Evolutionary conservation across 2,113 vertebrate species (phyloP), one percentile per base, ranked within the genome.

Genomic region (Poecile atricapillus): DNA sequence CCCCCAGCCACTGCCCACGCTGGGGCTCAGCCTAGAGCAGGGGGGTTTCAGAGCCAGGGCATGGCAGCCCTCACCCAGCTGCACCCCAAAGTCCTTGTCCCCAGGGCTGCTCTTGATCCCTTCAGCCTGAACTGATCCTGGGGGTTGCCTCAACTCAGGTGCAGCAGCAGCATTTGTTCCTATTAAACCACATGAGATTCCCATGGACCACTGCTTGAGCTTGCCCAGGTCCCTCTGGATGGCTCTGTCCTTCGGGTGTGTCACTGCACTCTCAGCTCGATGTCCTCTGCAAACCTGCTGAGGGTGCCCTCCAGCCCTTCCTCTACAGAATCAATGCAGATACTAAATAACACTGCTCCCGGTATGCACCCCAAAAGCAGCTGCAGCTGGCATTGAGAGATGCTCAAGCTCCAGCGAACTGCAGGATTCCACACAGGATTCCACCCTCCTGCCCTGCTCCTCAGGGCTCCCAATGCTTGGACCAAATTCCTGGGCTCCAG

Each of bases 1-100:
- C 10, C 7, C 13, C 5, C 7, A 5, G 11, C 24, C 4, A 2
- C 30, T 68, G 62, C 70, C 46, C 47, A 35, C 0, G 0, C n/a
- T 47, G 47, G 10, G 41, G 24, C 5, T 15, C 70, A 62, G 53
- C 20, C 47, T 62, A 55, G 70, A 5, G 1, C 14, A 14, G 1
- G 3, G 37, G 5, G 27, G 7, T 8, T 30, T 53, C 19, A 39
- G 33, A 37, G 56, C 8, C 0, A 0, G 31, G 31, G 1, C 35
- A 44, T 24, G 39, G 24, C 24, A 68, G 8, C 8, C 25, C 39
- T 68, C 39, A 11, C 4, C 5, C 14, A 27, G n/a, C 41, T 62
- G 55, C 47, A 13, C 18, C 21, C 55, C 25, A 0, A 10, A 27
- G 9, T 68, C 9, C 33, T 89, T 89, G 27, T 59, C 33, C 44